These are phyloP conservation scores for Eubucco bourcierii DNA, from an alignment of 2,113 vertebrate genomes.

Conservation along the genomic window DNA sequence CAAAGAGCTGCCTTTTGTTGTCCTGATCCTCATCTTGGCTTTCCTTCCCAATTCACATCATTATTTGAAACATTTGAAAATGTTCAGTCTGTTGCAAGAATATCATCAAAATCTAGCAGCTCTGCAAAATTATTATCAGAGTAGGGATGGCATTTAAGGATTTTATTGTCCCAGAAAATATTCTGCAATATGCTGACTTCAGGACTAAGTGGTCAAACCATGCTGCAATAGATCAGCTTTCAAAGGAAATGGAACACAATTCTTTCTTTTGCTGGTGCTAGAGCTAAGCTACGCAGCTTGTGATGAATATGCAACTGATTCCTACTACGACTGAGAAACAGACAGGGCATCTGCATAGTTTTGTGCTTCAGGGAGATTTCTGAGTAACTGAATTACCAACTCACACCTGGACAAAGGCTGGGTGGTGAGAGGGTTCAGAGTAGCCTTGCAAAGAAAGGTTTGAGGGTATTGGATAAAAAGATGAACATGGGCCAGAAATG, in stretches of 20 bases:
- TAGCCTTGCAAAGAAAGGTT: no score
- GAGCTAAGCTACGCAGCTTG: background rate
- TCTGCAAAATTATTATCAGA: background rate
- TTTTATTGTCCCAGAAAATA: background rate
- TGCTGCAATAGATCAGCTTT: background rate
- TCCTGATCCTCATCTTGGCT: no score
- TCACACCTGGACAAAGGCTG: background rate
- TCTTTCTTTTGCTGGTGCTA: background rate
- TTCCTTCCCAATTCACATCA: no score
- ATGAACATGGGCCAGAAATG: background rate
- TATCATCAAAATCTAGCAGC: background rate
- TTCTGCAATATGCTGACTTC: background rate
- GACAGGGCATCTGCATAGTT: background rate
- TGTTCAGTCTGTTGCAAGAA: background rate
- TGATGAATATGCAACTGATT: background rate
- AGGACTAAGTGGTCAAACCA: background rate
- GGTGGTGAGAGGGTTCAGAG: no score
- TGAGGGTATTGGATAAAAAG: background rate
- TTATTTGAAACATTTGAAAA: no score
- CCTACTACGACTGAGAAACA: background rate
- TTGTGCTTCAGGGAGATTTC: background rate
- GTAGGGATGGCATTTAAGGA: background rate
- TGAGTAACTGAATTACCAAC: background rate
- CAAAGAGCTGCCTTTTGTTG: no score
- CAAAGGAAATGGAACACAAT: no score